Base-by-base conservation (phyloP, 2,888 invertebrate genomes). In the Trisateles emortualis region DNA sequence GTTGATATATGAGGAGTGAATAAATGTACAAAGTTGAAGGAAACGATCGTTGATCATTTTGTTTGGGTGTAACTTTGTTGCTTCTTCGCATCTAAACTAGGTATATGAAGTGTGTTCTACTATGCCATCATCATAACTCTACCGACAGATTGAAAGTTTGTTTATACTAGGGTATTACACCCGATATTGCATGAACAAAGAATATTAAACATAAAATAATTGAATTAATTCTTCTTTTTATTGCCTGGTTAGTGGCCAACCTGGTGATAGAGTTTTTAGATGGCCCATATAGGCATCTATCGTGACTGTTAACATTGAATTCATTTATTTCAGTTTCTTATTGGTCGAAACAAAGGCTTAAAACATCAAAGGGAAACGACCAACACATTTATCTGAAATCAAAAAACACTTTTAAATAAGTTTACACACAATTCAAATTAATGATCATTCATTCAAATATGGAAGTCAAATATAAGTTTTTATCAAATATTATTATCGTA, bases 401-500 rank as follows among this genome's bases (percentile, higher is more conserved):
- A 10, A 19, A 17, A 17, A 9, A 8, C 16, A 29, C 17, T 19
- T 35, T 41, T 35, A 41, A 48, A 48, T 47, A 17, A 49, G 42
- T 42, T 39, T 50, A 55, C 42, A 47, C 50, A 46, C 39, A 46
- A 40, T 44, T 13, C 36, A 41, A 53, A 63, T 58, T 50, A 69
- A 66, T 64, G 59, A 66, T 41, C 51, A 10, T 46, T 62, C 52
- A 68, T 72, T 75, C 74, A 75, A 76, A 77, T 78, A 76, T 82
- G 63, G 72, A 79, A 80, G 66, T 76, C 67, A 78, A 78, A 77
- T 78, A 76, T 76, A 74, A 73, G 74, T 82, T 88, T 86, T 85
- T 82, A 84, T 83, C 78, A 81, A 81, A 79, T 76, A 82, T 79
- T 81, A 84, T 70, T 64, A 84, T 79, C 70, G 76, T 78, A 46